Base-by-base conservation (phyloP, 2,797 vertebrate species). In the Thripadectes ignobilis region DNA sequence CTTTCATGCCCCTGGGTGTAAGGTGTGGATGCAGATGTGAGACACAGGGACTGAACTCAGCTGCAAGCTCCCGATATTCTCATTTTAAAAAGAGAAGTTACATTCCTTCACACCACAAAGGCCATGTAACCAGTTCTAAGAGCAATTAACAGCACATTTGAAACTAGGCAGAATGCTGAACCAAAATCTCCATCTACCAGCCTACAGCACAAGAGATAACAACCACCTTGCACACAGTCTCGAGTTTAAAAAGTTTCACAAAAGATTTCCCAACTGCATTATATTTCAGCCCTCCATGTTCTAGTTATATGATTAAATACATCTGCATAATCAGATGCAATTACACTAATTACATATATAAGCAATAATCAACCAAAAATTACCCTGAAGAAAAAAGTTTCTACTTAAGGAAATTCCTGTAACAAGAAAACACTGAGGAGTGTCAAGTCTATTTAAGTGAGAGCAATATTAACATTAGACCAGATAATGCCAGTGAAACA, bases 291-390 rank as follows among this genome's bases (percentile, higher is more conserved):
- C 16, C 82, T 83, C 66, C 76, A 7, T 68, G 75, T 95, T 93
- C 95, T 95, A 95, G 95, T 96, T 95, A 92, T 45, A 89, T 23
- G 55, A 74, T 93, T 94, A 93, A 87, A 86, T 29, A 57, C 10
- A 96, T 94, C 57, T 97, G 92, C 95, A 96, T 97, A 96, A 96
- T 95, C 95, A 97, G 96, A 96, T 68, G 93, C 95, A 96, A 96
- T 97, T 96, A 96, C 54, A 65, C 80, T 96, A 97, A 96, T 96
- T 95, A 89, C 96, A 95, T 43, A 85, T 93, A 96, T 96, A 97
- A 96, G 96, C 93, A 97, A 96, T 96, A 94, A 96, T 95, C 96
- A 97, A 89, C 91, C 80, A 87, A 91, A 94, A 96, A 97, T 96
- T 95, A 79, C 92, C 77, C 92, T 68, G 80, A 88, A 85, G 93